These are phyloP conservation scores for Lingula anatina DNA, from an alignment of 2,888 invertebrate genomes.

Conservation along the genomic window DNA sequence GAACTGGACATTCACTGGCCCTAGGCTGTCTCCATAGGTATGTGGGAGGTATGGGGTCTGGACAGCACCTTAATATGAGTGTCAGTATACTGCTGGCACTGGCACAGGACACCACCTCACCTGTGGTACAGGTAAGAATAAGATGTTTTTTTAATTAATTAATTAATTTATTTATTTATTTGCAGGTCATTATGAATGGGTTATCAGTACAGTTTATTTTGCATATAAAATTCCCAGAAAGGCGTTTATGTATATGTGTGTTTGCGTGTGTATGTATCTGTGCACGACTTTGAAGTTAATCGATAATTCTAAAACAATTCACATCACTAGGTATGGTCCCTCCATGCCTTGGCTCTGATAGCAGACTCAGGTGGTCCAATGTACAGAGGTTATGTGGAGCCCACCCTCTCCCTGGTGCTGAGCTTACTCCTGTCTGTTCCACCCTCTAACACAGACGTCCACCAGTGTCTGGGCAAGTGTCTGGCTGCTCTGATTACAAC, in stretches of 20 bases:
- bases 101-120: constrained; percentile 87
- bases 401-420: constrained; percentile 82
- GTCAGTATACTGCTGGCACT: constrained; percentile 89
- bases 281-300: no score
- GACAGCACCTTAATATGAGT: constrained; percentile 88
- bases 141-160: neutral
- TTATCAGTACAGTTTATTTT: no score
- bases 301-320: no score
- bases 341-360: constrained; percentile 90
- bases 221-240: no score
- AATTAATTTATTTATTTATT: neutral
- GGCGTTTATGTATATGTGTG: no score
- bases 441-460: constrained; percentile 80
- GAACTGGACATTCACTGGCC: constrained; percentile 82
- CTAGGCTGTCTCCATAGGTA: constrained; percentile 95
- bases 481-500: constrained; percentile 94
- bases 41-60: constrained; percentile 92
- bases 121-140: constrained; percentile 77
- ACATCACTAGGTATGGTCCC: constrained; percentile 93
- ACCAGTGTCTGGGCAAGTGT: constrained; percentile 88
- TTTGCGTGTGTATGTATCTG: no score
- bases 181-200: no score
- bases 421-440: constrained; percentile 86
- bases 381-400: constrained; percentile 96
- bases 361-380: constrained; percentile 98